Conservation (phyloP, 2,797 vertebrate genomes). For the Eidolon dupreanum region DNA sequence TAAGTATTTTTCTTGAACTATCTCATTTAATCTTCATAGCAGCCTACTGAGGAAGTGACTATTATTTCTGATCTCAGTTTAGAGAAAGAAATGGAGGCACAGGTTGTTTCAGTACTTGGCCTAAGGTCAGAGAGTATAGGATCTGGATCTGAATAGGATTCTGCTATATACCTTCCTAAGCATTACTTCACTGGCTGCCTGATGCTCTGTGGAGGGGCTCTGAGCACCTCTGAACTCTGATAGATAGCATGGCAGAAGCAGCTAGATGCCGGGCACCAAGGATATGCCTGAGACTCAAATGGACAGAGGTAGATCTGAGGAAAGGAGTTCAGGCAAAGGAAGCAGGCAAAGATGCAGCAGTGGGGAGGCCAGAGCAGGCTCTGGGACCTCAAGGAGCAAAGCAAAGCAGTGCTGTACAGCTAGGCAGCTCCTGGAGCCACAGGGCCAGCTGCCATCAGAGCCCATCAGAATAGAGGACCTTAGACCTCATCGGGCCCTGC, state of each 20-base stretch:
- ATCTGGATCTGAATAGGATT: background rate
- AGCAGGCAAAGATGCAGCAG: background rate
- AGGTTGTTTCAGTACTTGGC: background rate
- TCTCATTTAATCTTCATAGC: background rate
- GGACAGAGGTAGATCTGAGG: background rate
- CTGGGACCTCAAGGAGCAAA: background rate
- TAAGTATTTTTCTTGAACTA: background rate
- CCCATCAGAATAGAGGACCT: background rate
- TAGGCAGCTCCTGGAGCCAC: background rate
- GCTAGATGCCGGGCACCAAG: background rate
- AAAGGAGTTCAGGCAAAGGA: background rate
- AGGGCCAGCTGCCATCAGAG: background rate
- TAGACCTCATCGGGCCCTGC: background rate
- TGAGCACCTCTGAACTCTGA: background rate
- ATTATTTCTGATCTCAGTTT: constrained; percentile 16
- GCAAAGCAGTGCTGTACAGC: background rate
- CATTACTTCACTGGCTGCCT: background rate
- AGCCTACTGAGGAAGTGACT: background rate
- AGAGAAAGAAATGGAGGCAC: background rate
- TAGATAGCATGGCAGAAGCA: background rate
- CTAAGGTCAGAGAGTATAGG: background rate
- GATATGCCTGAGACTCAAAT: background rate
- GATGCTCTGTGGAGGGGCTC: background rate
- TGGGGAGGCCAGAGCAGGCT: background rate
- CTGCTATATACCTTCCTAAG: background rate